Evolutionary conservation across 2,113 vertebrate genomes (phyloP).

Genomic region (Rhea americana): DNA sequence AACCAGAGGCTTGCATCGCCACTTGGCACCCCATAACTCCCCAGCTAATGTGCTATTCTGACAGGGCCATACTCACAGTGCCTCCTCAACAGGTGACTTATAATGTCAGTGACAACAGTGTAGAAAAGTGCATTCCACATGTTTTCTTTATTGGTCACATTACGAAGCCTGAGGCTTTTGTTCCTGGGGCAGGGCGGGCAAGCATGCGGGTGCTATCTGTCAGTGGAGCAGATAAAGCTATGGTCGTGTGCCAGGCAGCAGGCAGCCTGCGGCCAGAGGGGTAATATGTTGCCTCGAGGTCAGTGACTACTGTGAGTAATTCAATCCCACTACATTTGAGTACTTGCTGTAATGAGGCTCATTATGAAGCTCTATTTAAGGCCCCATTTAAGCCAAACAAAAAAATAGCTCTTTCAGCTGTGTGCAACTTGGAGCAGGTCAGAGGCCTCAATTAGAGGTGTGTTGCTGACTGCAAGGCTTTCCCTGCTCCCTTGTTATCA

Average conservation of each 20-base stretch:
- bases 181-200: neutral
- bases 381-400: conserved; percentile 9
- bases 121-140: neutral
- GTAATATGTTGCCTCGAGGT: neutral
- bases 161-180: neutral
- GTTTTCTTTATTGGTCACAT: conserved; percentile 30
- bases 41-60: neutral
- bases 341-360: conserved; percentile 51
- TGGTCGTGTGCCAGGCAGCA: neutral
- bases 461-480: neutral
- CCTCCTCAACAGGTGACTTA: neutral
- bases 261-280: neutral
- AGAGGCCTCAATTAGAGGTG: neutral
- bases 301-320: neutral
- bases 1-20: neutral
- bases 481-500: neutral
- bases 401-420: neutral
- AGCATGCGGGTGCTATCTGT: neutral
- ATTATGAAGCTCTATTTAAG: conserved; percentile 57
- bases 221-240: neutral
- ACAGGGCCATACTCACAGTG: neutral
- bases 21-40: conserved; percentile 26
- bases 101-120: neutral
- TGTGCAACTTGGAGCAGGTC: accelerated
- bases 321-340: neutral